Evolutionary conservation across 2,797 vertebrate species (phyloP).

Genomic region (Lateolabrax maculatus): DNA sequence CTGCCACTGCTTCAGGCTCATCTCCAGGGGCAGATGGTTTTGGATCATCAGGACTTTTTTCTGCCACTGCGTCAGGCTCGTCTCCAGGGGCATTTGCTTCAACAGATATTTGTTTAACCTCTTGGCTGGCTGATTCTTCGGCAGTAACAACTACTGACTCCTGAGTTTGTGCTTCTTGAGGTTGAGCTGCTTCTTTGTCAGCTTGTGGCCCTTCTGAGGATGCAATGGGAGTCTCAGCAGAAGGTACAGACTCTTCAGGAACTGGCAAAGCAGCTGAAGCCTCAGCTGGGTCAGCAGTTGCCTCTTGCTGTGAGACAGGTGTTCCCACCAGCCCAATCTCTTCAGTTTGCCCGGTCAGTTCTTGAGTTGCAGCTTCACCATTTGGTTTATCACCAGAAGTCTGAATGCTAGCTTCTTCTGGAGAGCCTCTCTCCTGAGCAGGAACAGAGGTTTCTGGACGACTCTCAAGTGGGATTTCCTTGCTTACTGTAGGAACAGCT

Average conservation of each 20-base stretch:
- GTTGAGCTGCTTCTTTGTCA: constrained; percentile 18
- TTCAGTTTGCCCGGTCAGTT: constrained; percentile 33
- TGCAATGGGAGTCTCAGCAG: constrained; percentile 12
- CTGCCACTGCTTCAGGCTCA: constrained; percentile 11
- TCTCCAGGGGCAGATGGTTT: constrained; percentile 22
- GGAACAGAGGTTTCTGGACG: constrained; percentile 56
- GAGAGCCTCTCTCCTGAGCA: constrained; percentile 37
- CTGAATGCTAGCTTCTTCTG: constrained; percentile 47
- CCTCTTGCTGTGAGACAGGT: constrained; percentile 31
- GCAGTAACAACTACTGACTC: constrained; percentile 28
- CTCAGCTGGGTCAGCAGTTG: constrained; percentile 34
- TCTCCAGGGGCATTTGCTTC: constrained; percentile 20
- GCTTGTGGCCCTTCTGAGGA: constrained; percentile 15
- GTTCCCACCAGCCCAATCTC: constrained; percentile 8
- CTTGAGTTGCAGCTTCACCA: constrained; percentile 55
- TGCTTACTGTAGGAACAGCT: constrained; percentile 68
- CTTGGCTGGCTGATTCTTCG: constrained; percentile 38
- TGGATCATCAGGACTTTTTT: constrained; percentile 26
- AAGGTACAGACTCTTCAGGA: constrained; percentile 37
- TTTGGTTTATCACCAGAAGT: constrained; percentile 55
- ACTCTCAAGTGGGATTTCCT: constrained; percentile 60
- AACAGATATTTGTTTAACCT: constrained; percentile 24
- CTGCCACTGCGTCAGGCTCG: constrained; percentile 10
- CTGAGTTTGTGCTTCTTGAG: constrained; percentile 10
- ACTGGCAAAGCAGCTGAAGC: constrained; percentile 27